Conservation (phyloP, 2,113 vertebrate species). For the Microcebus griseorufus region DNA sequence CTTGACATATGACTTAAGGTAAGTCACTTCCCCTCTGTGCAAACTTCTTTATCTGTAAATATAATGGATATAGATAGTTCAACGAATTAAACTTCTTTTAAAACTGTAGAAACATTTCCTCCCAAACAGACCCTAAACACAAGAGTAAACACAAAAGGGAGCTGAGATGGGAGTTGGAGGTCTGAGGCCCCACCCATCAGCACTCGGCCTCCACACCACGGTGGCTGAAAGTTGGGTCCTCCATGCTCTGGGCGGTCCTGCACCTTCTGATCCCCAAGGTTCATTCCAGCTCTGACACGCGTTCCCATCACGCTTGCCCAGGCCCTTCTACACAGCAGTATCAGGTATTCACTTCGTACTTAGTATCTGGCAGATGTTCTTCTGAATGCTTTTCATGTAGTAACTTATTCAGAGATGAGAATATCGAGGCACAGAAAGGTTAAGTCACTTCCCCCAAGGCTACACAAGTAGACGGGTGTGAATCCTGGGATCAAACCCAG, state of each 20-base stretch:
- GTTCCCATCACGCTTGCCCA: not conserved
- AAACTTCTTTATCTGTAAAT: not conserved
- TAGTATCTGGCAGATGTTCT: not conserved
- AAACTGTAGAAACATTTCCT: not conserved
- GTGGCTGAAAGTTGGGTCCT: not conserved
- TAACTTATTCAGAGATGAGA: not conserved
- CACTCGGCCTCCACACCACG: not conserved
- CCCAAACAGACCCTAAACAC: not conserved
- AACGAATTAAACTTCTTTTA: not conserved
- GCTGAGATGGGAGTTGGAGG: not conserved
- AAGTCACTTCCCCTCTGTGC: not conserved
- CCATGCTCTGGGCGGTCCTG: not conserved
- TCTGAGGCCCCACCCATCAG: fast-evolving
- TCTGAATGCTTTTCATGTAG: not conserved
- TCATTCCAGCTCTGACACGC: not conserved
- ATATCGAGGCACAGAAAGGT: not conserved
- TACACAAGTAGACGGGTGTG: not conserved
- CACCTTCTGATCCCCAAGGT: too few relatives aligned
- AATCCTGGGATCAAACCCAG: not conserved
- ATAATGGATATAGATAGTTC: not conserved
- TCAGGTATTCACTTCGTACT: not conserved
- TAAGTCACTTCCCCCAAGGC: not conserved
- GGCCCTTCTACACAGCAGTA: not conserved
- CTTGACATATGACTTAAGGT: not conserved
- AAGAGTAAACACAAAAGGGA: not conserved